phyloP scores from a whole-genome alignment of 2,888 invertebrate genomes.

The Nephrotoma guestfalica region DNA sequence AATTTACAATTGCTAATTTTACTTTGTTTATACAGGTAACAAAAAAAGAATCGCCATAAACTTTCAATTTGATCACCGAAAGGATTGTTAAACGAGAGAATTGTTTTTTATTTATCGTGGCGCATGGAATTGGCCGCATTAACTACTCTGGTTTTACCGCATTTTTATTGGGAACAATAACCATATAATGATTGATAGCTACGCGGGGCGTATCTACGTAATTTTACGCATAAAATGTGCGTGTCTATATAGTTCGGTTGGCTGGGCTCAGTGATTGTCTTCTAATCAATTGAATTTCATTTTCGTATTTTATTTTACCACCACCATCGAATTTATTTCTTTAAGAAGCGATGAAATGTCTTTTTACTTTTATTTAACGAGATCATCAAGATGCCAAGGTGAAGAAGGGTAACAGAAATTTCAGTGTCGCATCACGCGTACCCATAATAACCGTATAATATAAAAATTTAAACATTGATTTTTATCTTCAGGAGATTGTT shows the following conservation, averaged over 20 bases:
- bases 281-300: background rate
- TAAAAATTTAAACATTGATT: background rate
- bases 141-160: background rate
- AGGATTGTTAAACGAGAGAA: too few relatives aligned
- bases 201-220: too few relatives aligned
- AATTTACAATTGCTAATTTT: too few relatives aligned
- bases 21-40: background rate
- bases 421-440: background rate
- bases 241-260: background rate
- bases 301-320: background rate
- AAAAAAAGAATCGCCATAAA: background rate
- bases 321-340: background rate
- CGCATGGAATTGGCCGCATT: background rate
- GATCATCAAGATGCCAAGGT: background rate
- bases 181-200: background rate
- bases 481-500: background rate
- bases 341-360: background rate
- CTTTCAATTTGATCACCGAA: background rate
- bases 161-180: background rate
- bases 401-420: background rate
- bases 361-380: background rate
- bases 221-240: background rate
- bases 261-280: background rate
- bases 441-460: too few relatives aligned
- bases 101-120: background rate